phyloP scores from a whole-genome alignment of 2,113 vertebrate genomes.

The Numida meleagris region DNA sequence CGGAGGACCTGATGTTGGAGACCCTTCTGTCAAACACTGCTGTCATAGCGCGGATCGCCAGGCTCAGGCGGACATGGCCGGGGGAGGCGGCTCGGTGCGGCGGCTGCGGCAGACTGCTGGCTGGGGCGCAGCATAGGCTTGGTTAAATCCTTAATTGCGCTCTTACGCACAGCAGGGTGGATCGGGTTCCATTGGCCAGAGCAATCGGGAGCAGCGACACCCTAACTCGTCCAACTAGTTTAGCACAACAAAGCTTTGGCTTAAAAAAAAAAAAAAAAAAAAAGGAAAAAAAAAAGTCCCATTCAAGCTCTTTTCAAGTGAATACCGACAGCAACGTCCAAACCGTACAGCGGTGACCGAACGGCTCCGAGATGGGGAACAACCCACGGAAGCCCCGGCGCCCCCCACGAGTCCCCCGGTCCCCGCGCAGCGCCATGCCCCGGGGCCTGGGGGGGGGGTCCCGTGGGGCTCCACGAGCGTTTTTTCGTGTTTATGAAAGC shows the following conservation, averaged over 20 bases:
- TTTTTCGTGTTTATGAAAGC: background rate
- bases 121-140: conserved; percentile 94
- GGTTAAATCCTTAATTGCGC: conserved; percentile 99
- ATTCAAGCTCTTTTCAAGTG: conserved; percentile 27
- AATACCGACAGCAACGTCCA: conserved; percentile 19
- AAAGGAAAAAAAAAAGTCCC: background rate
- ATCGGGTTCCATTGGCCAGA: conserved; percentile 99
- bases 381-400: too few species aligned
- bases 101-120: conserved; percentile 91
- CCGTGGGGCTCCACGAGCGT: background rate
- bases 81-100: conserved; percentile 65
- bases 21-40: conserved; percentile 98
- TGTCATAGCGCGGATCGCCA: conserved; percentile 84
- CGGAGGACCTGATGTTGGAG: conserved; percentile 89
- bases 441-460: too few species aligned
- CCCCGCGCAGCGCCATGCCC: too few species aligned
- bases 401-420: too few species aligned
- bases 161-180: conserved; percentile 99
- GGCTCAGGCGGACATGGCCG: conserved; percentile 77
- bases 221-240: conserved; percentile 92
- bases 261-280: background rate
- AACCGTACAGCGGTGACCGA: background rate
- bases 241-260: conserved; percentile 84
- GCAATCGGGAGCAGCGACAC: conserved; percentile 88
- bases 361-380: background rate